phyloP scores from a whole-genome alignment of 2,113 vertebrate genomes.

The Tenebrosternarchus preto region DNA sequence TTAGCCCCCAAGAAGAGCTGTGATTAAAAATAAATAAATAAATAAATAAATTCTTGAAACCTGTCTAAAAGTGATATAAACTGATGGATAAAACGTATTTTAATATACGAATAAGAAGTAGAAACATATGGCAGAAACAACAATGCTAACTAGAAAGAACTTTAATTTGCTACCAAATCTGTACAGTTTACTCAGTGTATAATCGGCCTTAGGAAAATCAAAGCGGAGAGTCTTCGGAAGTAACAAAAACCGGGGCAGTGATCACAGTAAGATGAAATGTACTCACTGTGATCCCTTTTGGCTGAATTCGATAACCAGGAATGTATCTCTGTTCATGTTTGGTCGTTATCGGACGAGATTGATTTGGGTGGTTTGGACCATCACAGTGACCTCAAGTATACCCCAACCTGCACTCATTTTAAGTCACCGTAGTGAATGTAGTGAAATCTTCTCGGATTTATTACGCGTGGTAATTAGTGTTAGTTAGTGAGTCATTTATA shows the following conservation, averaged over 20 bases:
- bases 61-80: no score
- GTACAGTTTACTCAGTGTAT: neutral
- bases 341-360: slow-evolving; percentile 9
- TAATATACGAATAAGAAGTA: no score
- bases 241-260: no score
- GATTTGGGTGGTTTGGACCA: slow-evolving; percentile 14
- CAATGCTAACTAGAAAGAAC: no score
- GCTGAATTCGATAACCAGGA: neutral
- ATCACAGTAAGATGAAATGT: neutral
- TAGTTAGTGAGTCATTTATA: no score
- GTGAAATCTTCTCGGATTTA: neutral
- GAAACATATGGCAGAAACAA: no score
- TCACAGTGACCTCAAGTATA: neutral
- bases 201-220: neutral
- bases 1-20: no score
- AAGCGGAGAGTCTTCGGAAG: no score
- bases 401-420: neutral
- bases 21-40: no score
- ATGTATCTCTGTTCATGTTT: neutral
- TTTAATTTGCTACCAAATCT: neutral
- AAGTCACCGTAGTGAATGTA: neutral
- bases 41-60: no score
- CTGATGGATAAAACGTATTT: no score
- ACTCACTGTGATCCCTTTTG: neutral
- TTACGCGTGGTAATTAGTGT: neutral